Percentiles rank a stretch among this genome's conserved stretches.
phyloP scores from a whole-genome alignment of 2,888 invertebrate species.

The Aproaerema taeniolella region DNA sequence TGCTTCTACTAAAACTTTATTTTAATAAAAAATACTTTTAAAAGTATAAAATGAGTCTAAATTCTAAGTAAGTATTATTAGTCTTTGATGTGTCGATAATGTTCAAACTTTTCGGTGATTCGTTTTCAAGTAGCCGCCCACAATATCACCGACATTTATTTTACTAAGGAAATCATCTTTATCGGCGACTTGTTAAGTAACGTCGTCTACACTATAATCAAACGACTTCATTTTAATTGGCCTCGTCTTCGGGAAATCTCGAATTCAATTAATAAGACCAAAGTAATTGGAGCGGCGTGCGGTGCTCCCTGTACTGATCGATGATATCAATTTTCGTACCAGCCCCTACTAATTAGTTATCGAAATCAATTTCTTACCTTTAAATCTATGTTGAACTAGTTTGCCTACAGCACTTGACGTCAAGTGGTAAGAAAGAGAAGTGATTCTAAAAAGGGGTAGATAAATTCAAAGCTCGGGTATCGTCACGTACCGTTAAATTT shows the following conservation, averaged over 20 bases:
- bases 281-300: slow-evolving; percentile 48
- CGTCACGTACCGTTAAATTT: slow-evolving; percentile 25
- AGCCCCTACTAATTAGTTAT: slow-evolving; percentile 31
- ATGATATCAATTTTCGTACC: slow-evolving; percentile 43
- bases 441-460: too few species aligned
- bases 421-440: too few species aligned
- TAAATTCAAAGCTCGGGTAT: slow-evolving; percentile 1
- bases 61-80: slow-evolving; percentile 40
- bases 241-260: slow-evolving; percentile 42
- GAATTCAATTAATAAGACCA: slow-evolving; percentile 55
- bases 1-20: slow-evolving; percentile 1
- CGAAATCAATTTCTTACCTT: too few species aligned
- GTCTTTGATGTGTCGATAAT: slow-evolving; percentile 38
- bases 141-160: slow-evolving; percentile 45
- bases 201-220: slow-evolving; percentile 52
- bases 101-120: slow-evolving; percentile 22
- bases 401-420: too few species aligned
- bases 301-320: slow-evolving; percentile 40
- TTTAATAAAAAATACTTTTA: background rate
- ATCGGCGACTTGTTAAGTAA: slow-evolving; percentile 50
- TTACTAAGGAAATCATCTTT: slow-evolving; percentile 45
- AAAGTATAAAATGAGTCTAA: slow-evolving; percentile 1
- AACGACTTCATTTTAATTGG: slow-evolving; percentile 56
- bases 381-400: too few species aligned
- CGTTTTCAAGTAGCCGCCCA: slow-evolving; percentile 31